Conservation (phyloP, 2,888 invertebrate species). For the Ophion obscuratus region DNA sequence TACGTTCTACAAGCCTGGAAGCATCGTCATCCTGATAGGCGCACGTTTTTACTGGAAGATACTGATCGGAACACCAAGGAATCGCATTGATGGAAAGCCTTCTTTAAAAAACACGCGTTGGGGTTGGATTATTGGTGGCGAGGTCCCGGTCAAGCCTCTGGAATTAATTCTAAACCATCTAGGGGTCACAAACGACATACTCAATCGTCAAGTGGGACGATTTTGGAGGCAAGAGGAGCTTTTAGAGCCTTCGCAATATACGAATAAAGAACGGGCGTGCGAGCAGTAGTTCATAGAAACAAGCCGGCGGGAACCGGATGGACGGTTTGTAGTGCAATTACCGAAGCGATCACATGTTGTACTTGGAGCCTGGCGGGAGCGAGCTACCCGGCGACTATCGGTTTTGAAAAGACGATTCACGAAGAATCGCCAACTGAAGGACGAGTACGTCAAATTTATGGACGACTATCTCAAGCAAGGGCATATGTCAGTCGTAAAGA, state of each 20-base stretch:
- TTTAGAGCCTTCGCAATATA: not conserved
- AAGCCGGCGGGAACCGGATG: not conserved
- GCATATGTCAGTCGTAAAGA: not conserved
- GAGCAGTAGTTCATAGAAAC: not conserved
- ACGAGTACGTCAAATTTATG: not conserved
- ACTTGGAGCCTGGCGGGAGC: not conserved
- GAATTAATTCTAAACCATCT: not conserved
- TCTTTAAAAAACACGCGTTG: conserved; percentile 59
- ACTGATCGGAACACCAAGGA: conserved; percentile 35
- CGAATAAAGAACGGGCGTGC: not conserved
- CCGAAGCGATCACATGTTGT: not conserved
- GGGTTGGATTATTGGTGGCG: conserved; percentile 61
- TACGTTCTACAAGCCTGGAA: too few species aligned
- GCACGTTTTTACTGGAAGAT: conserved; percentile 19
- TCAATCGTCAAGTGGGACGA: conserved; percentile 30
- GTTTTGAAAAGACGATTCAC: not conserved
- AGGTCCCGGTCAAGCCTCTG: conserved; percentile 11
- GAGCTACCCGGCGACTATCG: not conserved
- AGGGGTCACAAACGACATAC: not conserved
- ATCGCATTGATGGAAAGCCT: conserved; percentile 11
- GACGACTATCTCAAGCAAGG: not conserved
- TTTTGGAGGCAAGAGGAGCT: conserved; percentile 60
- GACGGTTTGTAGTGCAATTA: not conserved
- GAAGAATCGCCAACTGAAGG: not conserved
- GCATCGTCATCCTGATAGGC: conserved; percentile 1